Conservation (phyloP, 2,113 vertebrate species). For the Urocitellus parryii region DNA sequence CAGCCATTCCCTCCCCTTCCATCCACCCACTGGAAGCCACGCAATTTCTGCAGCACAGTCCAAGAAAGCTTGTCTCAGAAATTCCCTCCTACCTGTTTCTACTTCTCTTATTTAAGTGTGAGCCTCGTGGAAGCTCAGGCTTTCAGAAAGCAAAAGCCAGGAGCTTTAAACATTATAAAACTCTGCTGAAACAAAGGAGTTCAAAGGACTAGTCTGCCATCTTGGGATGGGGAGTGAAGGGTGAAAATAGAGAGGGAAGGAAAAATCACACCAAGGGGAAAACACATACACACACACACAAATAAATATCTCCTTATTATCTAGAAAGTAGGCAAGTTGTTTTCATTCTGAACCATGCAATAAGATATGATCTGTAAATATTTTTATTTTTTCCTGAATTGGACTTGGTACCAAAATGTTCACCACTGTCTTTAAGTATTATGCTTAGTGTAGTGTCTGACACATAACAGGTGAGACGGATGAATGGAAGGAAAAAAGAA, state of each 20-base stretch:
- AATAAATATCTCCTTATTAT: background rate
- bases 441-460: background rate
- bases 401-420: background rate
- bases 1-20: background rate
- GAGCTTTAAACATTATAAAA: background rate
- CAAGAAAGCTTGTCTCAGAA: background rate
- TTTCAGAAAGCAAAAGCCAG: background rate
- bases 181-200: background rate
- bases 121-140: background rate
- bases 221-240: too few species aligned
- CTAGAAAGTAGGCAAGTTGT: background rate
- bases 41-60: too few species aligned
- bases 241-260: background rate
- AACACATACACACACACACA: background rate
- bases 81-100: background rate
- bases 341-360: constrained; percentile 17
- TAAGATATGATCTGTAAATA: background rate
- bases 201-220: background rate
- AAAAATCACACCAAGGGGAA: background rate
- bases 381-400: constrained; percentile 25
- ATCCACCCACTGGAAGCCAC: background rate
- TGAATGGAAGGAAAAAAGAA: background rate
- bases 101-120: background rate
- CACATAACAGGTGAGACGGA: background rate
- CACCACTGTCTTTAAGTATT: background rate